Base-by-base conservation (phyloP, 2,113 vertebrate genomes). In the Asarcornis scutulata region DNA sequence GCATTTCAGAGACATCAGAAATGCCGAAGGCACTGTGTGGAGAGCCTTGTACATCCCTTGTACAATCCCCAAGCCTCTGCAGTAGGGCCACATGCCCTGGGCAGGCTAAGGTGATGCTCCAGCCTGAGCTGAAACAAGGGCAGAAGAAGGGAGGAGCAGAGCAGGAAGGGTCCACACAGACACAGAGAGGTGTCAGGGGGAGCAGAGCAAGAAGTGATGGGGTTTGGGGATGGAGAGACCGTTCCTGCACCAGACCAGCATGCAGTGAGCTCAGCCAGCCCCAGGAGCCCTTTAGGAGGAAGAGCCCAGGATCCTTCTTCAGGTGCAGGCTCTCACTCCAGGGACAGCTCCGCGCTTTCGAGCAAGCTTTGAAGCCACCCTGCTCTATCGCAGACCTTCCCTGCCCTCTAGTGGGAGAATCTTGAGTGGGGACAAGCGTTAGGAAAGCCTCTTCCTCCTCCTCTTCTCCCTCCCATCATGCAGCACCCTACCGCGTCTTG, bases 21-120 rank as follows among this genome's bases (percentile, higher is more conserved):
- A n/a, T 0, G 0, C 17, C 34, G 40, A 22, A 53, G 16, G 32
- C 0, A 2, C 8, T 25, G 9, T 0, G 5, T 26, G 38, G 34
- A 32, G 38, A 73, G 14, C 63, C 7, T 18, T 1, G 3, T 40
- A 40, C 62, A 29, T 34, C 9, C 44, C 69, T 32, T 0, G 0
- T 40, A 40, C 40, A 40, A 40, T n/a, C 55, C 13, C 18, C 2
- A 1, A 2, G 63, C 32, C 66, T 31, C 36, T 12, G 2, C 0
- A 0, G 26, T 34, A 75, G n/a, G 21, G 15, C 40, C 34, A 68
- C 32, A 26, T 56, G 71, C 6, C 27, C 50, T 0, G 0, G 29
- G 26, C 38, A 78, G 32, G 7, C 9, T n/a, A 52, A 53, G 15
- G 34, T 0, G 1, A 7, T 17, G 66, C 32, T 87, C 42, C 52